A percentile compares a stretch with the other conserved stretches of the same genome.
phyloP scores from a whole-genome alignment of 2,888 invertebrate species.

The Tuta absoluta region DNA sequence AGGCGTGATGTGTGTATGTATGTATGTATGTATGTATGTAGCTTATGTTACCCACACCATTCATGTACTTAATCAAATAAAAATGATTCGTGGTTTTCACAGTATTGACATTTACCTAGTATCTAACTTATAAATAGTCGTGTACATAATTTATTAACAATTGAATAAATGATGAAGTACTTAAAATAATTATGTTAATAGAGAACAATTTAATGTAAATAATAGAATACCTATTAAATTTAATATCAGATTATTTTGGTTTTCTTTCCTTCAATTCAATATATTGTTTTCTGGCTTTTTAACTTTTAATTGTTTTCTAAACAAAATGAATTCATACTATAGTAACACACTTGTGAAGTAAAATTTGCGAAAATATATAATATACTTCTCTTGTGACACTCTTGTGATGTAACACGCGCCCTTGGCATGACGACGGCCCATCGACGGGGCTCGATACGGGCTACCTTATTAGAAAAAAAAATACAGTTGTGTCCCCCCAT shows the following conservation, averaged over 20 bases:
- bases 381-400: no score
- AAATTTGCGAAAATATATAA: no score
- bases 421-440: no score
- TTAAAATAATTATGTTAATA: constrained; percentile 80
- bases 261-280: constrained; percentile 51
- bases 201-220: constrained; percentile 81
- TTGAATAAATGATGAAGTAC: constrained; percentile 72
- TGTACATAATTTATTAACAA: constrained; percentile 81
- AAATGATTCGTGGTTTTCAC: constrained; percentile 61
- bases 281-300: neutral
- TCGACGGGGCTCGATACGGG: no score
- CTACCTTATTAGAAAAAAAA: no score
- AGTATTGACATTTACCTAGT: constrained; percentile 72
- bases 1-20: no score
- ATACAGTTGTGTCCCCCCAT: no score
- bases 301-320: no score
- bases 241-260: constrained; percentile 76
- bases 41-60: constrained; percentile 21
- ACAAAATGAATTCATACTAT: no score
- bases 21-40: no score
- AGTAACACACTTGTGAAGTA: no score
- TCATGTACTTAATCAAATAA: constrained; percentile 46
- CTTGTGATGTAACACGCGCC: no score
- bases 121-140: constrained; percentile 79
- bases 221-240: constrained; percentile 81